Conservation (phyloP, 2,797 vertebrate species). For the Pseudocheirus occidentalis region DNA sequence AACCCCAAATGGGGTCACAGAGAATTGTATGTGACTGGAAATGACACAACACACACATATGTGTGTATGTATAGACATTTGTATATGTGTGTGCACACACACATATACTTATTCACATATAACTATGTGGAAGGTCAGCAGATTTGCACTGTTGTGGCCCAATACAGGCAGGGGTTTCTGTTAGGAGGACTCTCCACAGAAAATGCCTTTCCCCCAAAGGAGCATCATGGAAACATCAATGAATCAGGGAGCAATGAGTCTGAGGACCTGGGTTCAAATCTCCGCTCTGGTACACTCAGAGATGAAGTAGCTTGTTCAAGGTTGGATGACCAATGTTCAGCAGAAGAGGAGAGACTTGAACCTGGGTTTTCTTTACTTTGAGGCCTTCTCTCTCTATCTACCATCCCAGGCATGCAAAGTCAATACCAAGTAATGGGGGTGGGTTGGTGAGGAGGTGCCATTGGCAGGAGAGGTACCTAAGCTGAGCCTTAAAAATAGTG, state of each 20-base stretch:
- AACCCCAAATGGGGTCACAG: neutral
- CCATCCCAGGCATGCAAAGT: neutral
- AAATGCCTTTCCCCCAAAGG: neutral
- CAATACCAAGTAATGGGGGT: neutral
- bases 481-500: neutral
- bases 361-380: neutral
- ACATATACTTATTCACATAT: no score
- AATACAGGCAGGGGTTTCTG: neutral
- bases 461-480: neutral
- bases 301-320: neutral
- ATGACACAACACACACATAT: neutral
- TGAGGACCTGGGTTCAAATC: neutral
- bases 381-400: neutral
- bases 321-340: fast-evolving
- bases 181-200: neutral
- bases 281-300: neutral
- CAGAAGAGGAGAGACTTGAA: neutral
- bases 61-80: neutral
- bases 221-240: neutral
- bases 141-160: neutral
- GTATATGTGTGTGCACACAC: no score
- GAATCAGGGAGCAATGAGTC: neutral
- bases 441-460: no score
- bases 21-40: neutral
- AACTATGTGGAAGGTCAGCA: neutral